Evolutionary conservation across 2,888 invertebrate genomes (phyloP), one percentile per base, ranked within the genome.

Genomic region (Cabera pusaria): DNA sequence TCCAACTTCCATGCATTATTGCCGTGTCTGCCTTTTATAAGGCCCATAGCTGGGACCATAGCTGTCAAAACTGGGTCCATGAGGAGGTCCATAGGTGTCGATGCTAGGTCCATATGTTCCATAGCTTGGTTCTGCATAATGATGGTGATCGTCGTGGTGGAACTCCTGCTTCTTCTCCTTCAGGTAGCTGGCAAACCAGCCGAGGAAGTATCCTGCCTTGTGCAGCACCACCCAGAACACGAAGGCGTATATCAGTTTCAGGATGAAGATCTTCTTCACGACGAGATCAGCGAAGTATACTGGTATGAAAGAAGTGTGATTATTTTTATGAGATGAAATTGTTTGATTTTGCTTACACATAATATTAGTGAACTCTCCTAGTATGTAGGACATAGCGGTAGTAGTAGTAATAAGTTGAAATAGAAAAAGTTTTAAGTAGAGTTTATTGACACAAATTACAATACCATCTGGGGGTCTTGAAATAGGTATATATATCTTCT

Each of bases 141-240:
- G 59, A 5, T 59, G 56, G 8, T 59, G 59, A 3, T 60, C 53
- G 5, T 62, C 59, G 20, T 69, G 53, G 9, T 73, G 63, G 24
- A 75, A 51, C 1, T 71, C 56, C 0, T 71, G 62, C 41, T 85
- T 84, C 66, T 80, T 68, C 35, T 84, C 83, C 43, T 83, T 85
- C 7, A 87, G 60, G 56, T 78, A 85, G 52, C 67, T 67, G 32
- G 77, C 64, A 56, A 87, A 84, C 87, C 87, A 88, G 50, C 68
- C 53, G 17, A 88, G 67, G 67, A 88, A 80, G 64, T 86, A 88
- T 23, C 87, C 86, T 0, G 87, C 87, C 41, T 88, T 87, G 65
- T 87, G 86, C 1, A 87, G 63, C 0, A 88, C 64, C 9, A 82
- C 44, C 79, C 80, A 85, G 56, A 88, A 79, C 0, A 82, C 71